These are phyloP conservation scores for Brachyrhaphis roseni DNA, from an alignment of 2,797 vertebrate genomes.

Conservation along the genomic window DNA sequence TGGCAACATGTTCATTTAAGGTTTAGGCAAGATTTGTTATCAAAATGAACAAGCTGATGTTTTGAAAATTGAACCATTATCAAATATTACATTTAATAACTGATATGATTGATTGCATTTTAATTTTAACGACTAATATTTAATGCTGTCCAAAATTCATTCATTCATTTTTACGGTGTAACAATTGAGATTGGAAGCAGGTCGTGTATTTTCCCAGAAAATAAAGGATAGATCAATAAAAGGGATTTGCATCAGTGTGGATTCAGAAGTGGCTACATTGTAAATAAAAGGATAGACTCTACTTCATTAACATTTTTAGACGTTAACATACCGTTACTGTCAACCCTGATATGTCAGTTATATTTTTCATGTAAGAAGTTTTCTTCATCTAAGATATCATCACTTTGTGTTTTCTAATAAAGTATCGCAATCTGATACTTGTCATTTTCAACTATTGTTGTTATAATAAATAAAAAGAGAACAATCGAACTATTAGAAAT, in stretches of 20 bases:
- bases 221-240: background rate
- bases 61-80: background rate
- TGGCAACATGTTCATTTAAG: background rate
- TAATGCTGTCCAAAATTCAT: background rate
- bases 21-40: background rate
- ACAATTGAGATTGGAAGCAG: background rate
- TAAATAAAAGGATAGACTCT: background rate
- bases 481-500: background rate
- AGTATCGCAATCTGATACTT: background rate
- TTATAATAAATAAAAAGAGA: constrained; percentile 15
- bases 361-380: background rate
- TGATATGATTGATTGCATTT: background rate
- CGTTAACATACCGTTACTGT: background rate
- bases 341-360: background rate
- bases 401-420: background rate
- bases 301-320: background rate
- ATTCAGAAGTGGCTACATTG: background rate
- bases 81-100: background rate
- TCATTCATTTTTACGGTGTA: background rate
- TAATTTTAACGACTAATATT: background rate
- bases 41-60: background rate
- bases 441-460: constrained; percentile 1
- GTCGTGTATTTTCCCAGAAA: background rate
- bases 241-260: background rate
- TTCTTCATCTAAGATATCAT: background rate